Evolutionary conservation across 2,113 vertebrate genomes (phyloP).

Genomic region (Pterocles orientalis): DNA sequence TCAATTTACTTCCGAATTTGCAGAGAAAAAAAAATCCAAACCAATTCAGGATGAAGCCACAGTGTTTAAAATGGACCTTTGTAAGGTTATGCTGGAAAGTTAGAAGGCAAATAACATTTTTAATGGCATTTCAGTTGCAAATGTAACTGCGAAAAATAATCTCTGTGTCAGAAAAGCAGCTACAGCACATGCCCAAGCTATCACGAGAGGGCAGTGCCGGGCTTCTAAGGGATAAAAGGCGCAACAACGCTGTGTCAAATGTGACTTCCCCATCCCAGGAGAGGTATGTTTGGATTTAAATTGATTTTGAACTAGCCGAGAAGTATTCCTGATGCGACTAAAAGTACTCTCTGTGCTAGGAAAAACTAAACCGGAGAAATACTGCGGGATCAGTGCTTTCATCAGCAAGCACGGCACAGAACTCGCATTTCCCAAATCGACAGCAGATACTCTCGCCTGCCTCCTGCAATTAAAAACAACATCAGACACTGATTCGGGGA

Average conservation of each 20-base stretch:
- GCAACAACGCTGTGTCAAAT: fast-evolving
- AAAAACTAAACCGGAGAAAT: neutral
- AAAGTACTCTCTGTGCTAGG: fast-evolving
- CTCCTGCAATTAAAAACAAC: neutral
- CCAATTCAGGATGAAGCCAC: neutral
- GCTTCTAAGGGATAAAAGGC: neutral
- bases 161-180: neutral
- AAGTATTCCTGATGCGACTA: neutral
- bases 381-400: fast-evolving
- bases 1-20: neutral
- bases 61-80: fast-evolving
- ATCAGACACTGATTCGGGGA: fast-evolving
- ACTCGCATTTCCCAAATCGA: neutral
- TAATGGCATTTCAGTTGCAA: fast-evolving
- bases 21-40: too few species aligned
- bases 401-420: fast-evolving
- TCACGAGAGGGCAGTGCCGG: slow-evolving; percentile 61
- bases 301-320: fast-evolving
- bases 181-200: fast-evolving
- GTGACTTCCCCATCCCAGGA: fast-evolving
- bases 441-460: neutral
- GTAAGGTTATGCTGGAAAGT: neutral
- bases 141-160: fast-evolving
- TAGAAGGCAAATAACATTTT: fast-evolving
- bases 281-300: neutral